Percentiles rank a stretch among this genome's conserved stretches.
Conservation (phyloP, 2,888 invertebrate genomes). For the Neoascia interrupta region DNA sequence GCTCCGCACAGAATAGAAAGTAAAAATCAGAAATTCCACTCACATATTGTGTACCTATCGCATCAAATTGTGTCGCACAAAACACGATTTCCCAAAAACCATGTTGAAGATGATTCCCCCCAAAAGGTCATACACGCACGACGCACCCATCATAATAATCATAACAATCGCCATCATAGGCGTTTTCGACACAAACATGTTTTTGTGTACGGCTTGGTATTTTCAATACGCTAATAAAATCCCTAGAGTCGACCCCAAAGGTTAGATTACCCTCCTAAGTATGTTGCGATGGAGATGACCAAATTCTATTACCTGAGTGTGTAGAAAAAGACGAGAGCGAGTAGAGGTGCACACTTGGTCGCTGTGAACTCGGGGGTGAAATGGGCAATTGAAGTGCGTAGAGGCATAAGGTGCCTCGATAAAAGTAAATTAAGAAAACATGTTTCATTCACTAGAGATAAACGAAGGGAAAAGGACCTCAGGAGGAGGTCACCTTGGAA, state of each 20-base stretch:
- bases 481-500: background rate
- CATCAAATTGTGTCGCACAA: constrained; percentile 26
- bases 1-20: background rate
- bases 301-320: constrained; percentile 24
- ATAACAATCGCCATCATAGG: constrained; percentile 45
- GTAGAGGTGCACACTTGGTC: background rate
- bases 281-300: constrained; percentile 2
- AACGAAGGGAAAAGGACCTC: too few relatives aligned
- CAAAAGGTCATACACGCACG: constrained; percentile 22
- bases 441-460: constrained; percentile 9
- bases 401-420: constrained; percentile 34
- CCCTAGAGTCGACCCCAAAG: constrained; percentile 11
- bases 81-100: constrained; percentile 1
- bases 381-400: constrained; percentile 42
- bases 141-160: constrained; percentile 47
- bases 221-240: constrained; percentile 46
- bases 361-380: constrained; percentile 22
- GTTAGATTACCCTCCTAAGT: background rate
- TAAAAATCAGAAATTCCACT: constrained; percentile 46
- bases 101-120: constrained; percentile 44
- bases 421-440: constrained; percentile 52
- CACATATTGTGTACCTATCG: constrained; percentile 41
- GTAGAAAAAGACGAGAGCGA: background rate
- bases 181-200: too few relatives aligned
- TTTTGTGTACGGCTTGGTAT: constrained; percentile 19